Evolutionary conservation across 30 jellyfish, hydroid and myxozoan genomes (phyloP), one percentile per base, ranked within the genome.

Genomic region (Pelagia noctiluca): DNA sequence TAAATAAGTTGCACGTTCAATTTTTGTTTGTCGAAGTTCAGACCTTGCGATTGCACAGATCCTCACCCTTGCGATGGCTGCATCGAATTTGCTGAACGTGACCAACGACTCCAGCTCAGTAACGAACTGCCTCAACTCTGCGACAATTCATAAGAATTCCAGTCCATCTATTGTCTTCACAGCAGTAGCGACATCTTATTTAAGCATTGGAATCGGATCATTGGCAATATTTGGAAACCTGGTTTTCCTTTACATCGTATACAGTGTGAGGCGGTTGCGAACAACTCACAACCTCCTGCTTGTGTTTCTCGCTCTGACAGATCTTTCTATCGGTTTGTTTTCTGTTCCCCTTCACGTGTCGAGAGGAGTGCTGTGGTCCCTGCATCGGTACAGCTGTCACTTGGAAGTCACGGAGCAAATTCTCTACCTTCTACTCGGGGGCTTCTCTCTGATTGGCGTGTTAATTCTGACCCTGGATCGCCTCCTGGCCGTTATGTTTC

Each of bases 301-400:
- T 23, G 61, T 24, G 85, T 22, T 35, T 8, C 36, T 72, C 34
- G 85, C 85, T 16, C 42, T 72, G 10, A 72, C 85, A 18, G 85
- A 72, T 46, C 29, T 38, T 18, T 16, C 33, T 16, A 46, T 18
- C 37, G 42, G 85, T 50, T 28, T 49, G 12, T 25, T 52, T 4
- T 3, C 2, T 5, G 4, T 52, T 25, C 68, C 68, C 2, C 30
- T 19, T 2, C 16, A 52, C 26, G 21, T 52, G 7, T 8, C 26
- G 26, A 3, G 16, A 8, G 28, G 68, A 3, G 21, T 52, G 2
- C 12, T 52, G 26, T 3, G 21, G 26, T 5, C 26, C 4, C 26
- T 52, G 2, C 28, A 19, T 4, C 28, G 21, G 26, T 19, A 52
- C 26, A 52, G 21, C 68, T 52, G 68, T 52, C 2, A 10, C 28